Percentiles rank a stretch among this genome's conserved stretches.
phyloP scores from a whole-genome alignment of 35 echinoderm and acorn worm species.

The Strongylocentrotus purpuratus region DNA sequence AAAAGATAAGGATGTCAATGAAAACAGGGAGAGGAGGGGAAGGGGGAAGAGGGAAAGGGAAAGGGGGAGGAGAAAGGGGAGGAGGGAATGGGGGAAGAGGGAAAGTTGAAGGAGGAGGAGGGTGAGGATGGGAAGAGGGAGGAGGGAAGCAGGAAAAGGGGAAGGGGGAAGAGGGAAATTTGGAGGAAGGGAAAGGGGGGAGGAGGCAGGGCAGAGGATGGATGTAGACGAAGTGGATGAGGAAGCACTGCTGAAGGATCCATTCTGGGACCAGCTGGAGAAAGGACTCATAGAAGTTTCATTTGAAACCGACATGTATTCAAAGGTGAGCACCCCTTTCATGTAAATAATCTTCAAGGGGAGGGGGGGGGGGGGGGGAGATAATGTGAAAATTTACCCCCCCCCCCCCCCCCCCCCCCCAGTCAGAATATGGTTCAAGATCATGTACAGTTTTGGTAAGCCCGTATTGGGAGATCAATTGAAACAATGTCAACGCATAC shows the following conservation, averaged over 20 bases:
- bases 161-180: not conserved
- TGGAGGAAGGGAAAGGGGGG: not conserved
- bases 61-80: not conserved
- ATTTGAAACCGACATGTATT: conserved; percentile 94
- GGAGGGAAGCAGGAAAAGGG: not conserved
- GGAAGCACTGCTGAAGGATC: conserved; percentile 67
- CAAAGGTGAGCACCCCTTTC: conserved; percentile 63
- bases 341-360: not conserved
- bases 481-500: no score
- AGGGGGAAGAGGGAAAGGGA: not conserved
- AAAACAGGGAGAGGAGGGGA: not conserved
- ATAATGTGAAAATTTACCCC: no score
- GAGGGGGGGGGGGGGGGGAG: no score
- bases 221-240: not conserved
- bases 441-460: no score
- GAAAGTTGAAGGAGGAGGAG: not conserved
- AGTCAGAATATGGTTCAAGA: no score
- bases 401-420: no score
- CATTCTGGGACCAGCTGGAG: conserved; percentile 92
- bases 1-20: not conserved
- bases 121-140: not conserved
- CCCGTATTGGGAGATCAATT: no score
- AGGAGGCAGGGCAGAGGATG: not conserved
- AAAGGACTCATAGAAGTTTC: conserved; percentile 73
- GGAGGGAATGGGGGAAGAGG: not conserved